Base-by-base conservation (phyloP, 35 echinoderm and acorn worm genomes). In the Apostichopus parvimensis region DNA sequence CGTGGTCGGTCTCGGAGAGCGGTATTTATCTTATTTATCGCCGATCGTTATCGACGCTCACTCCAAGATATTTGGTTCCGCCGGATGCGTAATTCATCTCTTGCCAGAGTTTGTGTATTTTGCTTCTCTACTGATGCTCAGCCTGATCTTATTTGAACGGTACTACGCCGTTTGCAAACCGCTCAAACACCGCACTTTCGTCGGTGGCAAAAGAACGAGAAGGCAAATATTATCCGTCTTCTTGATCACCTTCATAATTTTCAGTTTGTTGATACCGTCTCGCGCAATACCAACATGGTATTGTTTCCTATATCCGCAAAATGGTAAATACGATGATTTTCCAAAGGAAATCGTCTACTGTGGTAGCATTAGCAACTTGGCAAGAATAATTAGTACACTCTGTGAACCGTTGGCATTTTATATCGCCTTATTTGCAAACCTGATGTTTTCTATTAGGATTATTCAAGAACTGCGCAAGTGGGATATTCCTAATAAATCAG, bases 151-250 rank as follows among this genome's bases (percentile, higher is more conserved):
- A 22, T 57, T 84, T 15, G 81, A 84, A 21, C 54, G 81, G 20
- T 84, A 84, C n/a, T 59, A 84, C 21, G 81, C 81, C 6, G 54
- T 84, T 15, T 84, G 81, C 18, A 84, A 84, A 25, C 81, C 81
- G 17, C 14, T 84, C 8, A 55, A 56, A 8, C 81, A 84, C 13
- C 54, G 54, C 17, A 58, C 15, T 18, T 59, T 84, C 6, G 23
- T 58, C 4, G 23, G 81, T 54, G 81, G 81, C 14, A 58, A 18
- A 9, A 84, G 81, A n/a, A 84, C 81, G 5, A 84, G 54, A 84
- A 56, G 81, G 5, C 81, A 59, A 1, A 84, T 84, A 5, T 18
- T 60, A 9, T 6, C 8, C 20, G 81, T 55, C 1, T 60, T 84
- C 15, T n/a, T 52, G 6, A 6, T 58, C n/a, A 55, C 81, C n/a